These are phyloP conservation scores for Drosophila oshimai DNA, from an alignment of 1,140 invertebrate genomes.

Conservation along the genomic window DNA sequence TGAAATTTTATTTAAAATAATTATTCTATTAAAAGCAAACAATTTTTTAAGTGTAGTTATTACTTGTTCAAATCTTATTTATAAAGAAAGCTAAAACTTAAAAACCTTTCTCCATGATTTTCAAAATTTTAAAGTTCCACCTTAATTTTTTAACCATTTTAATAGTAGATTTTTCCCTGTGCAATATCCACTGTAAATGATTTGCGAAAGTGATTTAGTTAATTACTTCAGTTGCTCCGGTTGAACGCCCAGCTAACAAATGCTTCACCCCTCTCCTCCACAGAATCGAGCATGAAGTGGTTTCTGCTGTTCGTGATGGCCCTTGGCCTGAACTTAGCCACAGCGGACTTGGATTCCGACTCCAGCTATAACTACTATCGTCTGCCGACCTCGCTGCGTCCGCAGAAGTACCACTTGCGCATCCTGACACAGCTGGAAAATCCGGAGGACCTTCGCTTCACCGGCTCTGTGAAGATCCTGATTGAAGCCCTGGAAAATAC, in stretches of 20 bases:
- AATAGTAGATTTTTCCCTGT: no score
- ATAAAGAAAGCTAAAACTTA: no score
- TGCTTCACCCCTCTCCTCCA: neutral
- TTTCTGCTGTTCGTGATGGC: constrained; percentile 44
- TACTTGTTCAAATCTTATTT: no score
- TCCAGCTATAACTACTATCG: constrained; percentile 83
- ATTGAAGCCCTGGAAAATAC: constrained; percentile 84
- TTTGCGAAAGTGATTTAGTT: constrained; percentile 53
- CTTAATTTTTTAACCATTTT: no score
- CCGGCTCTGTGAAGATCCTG: constrained; percentile 85
- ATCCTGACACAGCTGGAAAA: constrained; percentile 85
- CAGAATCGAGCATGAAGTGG: constrained; percentile 57
- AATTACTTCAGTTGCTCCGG: constrained; percentile 42
- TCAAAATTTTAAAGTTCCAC: no score
- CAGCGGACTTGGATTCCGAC: neutral
- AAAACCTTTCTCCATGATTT: no score
- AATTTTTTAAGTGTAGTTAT: no score
- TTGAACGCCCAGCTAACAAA: constrained; percentile 7
- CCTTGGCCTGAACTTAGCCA: constrained; percentile 40
- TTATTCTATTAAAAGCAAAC: no score
- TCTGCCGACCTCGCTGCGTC: constrained; percentile 86
- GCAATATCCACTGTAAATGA: neutral
- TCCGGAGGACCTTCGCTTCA: constrained; percentile 85
- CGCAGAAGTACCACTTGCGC: constrained; percentile 87
- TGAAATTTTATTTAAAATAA: neutral